Base-by-base conservation (phyloP, 2,888 invertebrate genomes). In the Orgyia antiqua region DNA sequence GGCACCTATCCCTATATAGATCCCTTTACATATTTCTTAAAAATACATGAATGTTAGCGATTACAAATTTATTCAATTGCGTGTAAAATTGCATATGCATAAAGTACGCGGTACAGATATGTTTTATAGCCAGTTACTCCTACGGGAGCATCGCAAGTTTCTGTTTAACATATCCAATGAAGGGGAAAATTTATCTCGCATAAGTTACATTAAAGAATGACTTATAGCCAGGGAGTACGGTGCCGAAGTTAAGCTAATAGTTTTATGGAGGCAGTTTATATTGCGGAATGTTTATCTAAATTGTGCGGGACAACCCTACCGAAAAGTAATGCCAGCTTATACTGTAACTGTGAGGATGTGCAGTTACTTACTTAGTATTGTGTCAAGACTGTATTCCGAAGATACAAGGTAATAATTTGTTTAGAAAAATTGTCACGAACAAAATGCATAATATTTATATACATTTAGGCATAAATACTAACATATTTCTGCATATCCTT, bases 141-240 rank as follows among this genome's bases (percentile, higher is more conserved):
- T 6, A 18, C 18, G 6, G 20, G 4, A n/a, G 20, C 20, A 51
- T 42, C 33, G 32, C 12, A 19, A 31, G 24, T n/a, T n/a, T n/a
- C n/a, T 18, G 24, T 39, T 49, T 41, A 36, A 36, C 39, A 44
- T 39, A 41, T 31, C 27, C 52, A 32, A 37, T 41, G 41, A 33
- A 17, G 29, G 18, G 31, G 35, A 41, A 33, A 39, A 47, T 47
- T 3, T 42, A 37, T 42, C 13, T 27, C 13, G 9, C 7, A 13
- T 12, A 31, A 23, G 25, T 30, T 34, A 30, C 34, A 28, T 20
- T 20, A 11, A 15, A 1, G 3, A 21, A 10, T 26, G 29, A 23
- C n/a, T 29, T 29, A 26, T 29, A n/a, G n/a, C n/a, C n/a, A n/a
- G 13, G 8, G 28, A 10, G 2, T 13, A n/a, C 4, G 6, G 17